Evolutionary conservation across 2,888 invertebrate species (phyloP), one percentile per base, ranked within the genome.

Genomic region (Calliscelio sp.): DNA sequence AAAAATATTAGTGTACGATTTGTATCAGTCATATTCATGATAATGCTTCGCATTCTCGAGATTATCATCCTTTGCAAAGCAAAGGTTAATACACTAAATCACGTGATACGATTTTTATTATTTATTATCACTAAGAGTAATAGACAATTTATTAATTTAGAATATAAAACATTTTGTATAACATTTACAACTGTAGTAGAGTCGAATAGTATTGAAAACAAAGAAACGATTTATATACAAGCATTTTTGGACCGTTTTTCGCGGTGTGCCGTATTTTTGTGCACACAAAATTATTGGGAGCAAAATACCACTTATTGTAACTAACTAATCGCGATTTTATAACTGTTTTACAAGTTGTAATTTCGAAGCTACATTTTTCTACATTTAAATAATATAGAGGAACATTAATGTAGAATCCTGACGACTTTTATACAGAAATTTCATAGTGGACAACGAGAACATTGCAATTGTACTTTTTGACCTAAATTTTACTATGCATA

Each of bases 311-410:
- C n/a, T n/a, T n/a, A 65, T 49, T 32, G 14, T 59, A 59, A 59
- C 22, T 38, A 14, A 35, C 28, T 38, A 14, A 38, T n/a, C 35
- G 18, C 59, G 49, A 68, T 68, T 61, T 78, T 70, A 63, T 70
- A 55, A 53, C 38, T 61, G 16, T 55, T 63, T 79, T 74, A 70
- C 55, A 57, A 49, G 3, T 25, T 65, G 51, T 61, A 41, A 59
- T 51, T 51, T 63, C 35, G 53, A 70, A 70, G 78, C 78, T 78
- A 78, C 78, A 78, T 51, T 78, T 78, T 78, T 78, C 78, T 78
- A 78, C 68, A 57, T 57, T 24, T 78, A 68, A 20, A 68, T 16
- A n/a, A n/a, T n/a, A n/a, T n/a, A 44, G 18, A 71, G 46, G 18
- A 38, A 68, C 6, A 38, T 53, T 24, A 25, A 68, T 1, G n/a